These are phyloP conservation scores for Lasioglossum zephyrum DNA, from an alignment of 2,888 invertebrate genomes.

Conservation along the genomic window DNA sequence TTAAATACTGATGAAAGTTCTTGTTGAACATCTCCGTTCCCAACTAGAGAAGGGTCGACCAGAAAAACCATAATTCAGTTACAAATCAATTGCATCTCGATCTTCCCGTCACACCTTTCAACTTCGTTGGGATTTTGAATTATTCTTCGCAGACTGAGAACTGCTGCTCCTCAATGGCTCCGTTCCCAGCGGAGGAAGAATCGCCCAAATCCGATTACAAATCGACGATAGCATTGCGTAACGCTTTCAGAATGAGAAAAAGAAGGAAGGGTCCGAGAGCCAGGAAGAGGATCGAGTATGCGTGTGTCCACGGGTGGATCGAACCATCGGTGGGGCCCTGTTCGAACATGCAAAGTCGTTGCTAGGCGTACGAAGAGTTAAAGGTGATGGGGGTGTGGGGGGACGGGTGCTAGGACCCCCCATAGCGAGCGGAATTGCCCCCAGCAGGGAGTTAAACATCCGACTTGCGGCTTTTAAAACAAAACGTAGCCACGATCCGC, in stretches of 20 bases:
- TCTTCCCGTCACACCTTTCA: too few relatives aligned
- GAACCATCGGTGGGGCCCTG: conserved; percentile 44
- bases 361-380: conserved; percentile 59
- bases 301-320: conserved; percentile 51
- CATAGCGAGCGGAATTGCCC: conserved; percentile 82
- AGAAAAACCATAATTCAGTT: too few relatives aligned
- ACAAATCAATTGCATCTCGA: too few relatives aligned
- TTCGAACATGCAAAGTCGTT: conserved; percentile 56
- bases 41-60: too few relatives aligned
- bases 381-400: conserved; percentile 60
- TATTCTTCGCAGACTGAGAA: not conserved
- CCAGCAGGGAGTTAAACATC: conserved; percentile 84
- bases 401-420: conserved; percentile 79
- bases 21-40: too few relatives aligned
- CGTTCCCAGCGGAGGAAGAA: not conserved
- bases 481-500: conserved; percentile 80
- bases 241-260: not conserved
- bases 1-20: too few relatives aligned
- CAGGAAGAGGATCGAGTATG: conserved; percentile 20
- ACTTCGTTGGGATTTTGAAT: too few relatives aligned
- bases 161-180: not conserved
- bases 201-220: not conserved
- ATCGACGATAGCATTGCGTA: not conserved
- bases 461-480: conserved; percentile 78
- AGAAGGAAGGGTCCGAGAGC: not conserved